A percentile compares a stretch with the other conserved stretches of the same genome.
These are phyloP conservation scores for Choristoneura fumiferana DNA, from an alignment of 1,140 invertebrate genomes.

Conservation along the genomic window DNA sequence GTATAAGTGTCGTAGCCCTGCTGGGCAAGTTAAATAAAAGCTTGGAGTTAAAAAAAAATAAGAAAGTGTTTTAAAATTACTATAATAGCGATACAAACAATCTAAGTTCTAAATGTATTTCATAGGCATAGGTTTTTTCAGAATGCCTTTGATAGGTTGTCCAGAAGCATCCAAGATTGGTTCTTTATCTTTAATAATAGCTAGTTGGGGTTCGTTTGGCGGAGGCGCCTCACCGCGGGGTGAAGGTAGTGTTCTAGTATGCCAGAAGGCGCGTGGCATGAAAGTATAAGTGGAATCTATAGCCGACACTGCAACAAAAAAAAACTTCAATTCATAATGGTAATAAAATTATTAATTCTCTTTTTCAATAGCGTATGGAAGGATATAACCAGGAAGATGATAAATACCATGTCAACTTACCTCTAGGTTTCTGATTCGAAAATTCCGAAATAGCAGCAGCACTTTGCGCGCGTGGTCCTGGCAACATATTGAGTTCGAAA, in stretches of 20 bases:
- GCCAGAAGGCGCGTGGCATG: conserved; percentile 53
- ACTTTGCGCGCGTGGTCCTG: conserved; percentile 50
- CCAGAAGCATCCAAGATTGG: conserved; percentile 21
- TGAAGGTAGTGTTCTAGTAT: conserved; percentile 28
- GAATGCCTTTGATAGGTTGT: conserved; percentile 55
- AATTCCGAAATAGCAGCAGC: conserved; percentile 50
- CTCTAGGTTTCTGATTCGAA: conserved; percentile 50
- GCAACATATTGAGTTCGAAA: conserved; percentile 62
- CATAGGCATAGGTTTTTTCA: conserved; percentile 72
- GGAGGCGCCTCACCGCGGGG: conserved; percentile 33
- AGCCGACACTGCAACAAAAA: conserved; percentile 45
- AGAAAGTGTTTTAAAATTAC: too few relatives aligned
- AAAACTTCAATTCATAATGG: conserved; percentile 16
- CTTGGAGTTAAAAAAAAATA: too few relatives aligned
- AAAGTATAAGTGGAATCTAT: conserved; percentile 59
- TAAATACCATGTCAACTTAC: too few relatives aligned
- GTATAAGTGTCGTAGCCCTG: too few relatives aligned
- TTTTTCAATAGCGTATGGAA: too few relatives aligned
- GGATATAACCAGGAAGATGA: too few relatives aligned
- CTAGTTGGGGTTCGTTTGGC: conserved; percentile 46
- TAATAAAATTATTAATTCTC: too few relatives aligned
- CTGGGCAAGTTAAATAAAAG: too few relatives aligned
- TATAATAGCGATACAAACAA: not conserved
- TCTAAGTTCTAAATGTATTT: conserved; percentile 57
- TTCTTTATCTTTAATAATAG: conserved; percentile 30